These are phyloP conservation scores for Cephus spinipes DNA, from an alignment of 2,888 invertebrate genomes.

Conservation along the genomic window DNA sequence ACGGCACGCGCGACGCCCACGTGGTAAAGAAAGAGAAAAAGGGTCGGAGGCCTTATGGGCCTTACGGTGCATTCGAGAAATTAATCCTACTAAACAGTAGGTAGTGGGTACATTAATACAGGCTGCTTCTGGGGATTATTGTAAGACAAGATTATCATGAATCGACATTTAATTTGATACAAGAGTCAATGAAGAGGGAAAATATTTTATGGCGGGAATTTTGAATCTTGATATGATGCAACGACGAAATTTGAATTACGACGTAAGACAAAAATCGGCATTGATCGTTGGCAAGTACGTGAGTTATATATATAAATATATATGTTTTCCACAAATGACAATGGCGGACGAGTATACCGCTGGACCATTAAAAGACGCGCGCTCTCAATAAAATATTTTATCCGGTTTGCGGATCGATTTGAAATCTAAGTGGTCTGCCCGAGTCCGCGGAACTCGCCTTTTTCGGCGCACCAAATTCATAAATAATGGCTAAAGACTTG, in stretches of 20 bases:
- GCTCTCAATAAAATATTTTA: conserved; percentile 58
- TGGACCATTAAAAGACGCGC: conserved; percentile 29
- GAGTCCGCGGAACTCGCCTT: conserved; percentile 38
- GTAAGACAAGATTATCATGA: background rate
- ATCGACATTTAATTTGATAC: background rate
- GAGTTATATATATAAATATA: background rate
- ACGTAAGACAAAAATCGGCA: background rate
- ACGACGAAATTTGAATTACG: background rate
- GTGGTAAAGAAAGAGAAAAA: conserved; percentile 34
- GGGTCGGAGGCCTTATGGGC: background rate
- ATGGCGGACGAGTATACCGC: background rate
- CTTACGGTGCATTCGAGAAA: conserved; percentile 44
- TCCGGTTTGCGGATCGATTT: conserved; percentile 53
- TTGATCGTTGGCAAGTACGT: background rate
- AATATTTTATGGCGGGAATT: background rate
- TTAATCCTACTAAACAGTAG: conserved; percentile 22
- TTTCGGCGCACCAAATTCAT: conserved; percentile 60
- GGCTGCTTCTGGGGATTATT: background rate
- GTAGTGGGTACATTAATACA: background rate
- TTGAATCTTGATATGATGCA: background rate
- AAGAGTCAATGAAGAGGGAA: background rate
- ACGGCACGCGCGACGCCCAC: conserved; percentile 42
- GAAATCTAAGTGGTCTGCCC: conserved; percentile 37
- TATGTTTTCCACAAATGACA: conserved; percentile 6
- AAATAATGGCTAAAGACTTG: conserved; percentile 60